Evolutionary conservation across 2,113 vertebrate genomes (phyloP).

Genomic region (Pluvianellus socialis): DNA sequence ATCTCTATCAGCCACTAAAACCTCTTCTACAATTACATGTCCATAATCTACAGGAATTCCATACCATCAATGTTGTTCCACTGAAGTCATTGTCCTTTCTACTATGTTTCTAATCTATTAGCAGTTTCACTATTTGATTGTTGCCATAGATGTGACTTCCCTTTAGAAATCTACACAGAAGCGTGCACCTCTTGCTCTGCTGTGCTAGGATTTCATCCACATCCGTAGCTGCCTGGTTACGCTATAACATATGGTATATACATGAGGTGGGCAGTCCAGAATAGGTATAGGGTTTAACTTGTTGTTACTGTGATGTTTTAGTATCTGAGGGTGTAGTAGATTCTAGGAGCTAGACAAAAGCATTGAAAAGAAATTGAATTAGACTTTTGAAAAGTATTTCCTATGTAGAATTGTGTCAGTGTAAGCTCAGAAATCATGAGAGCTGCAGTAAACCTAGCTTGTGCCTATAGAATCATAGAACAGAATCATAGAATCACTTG

Average conservation of each 20-base stretch:
- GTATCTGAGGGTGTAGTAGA: background rate
- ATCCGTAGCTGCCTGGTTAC: background rate
- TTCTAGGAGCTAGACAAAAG: background rate
- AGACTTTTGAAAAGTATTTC: background rate
- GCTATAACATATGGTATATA: background rate
- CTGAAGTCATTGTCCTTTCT: background rate
- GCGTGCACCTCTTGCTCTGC: background rate
- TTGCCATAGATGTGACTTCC: background rate
- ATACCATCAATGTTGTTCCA: background rate
- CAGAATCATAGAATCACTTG: too few relatives aligned
- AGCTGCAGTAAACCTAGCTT: background rate
- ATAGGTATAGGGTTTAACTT: background rate
- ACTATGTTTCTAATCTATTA: background rate
- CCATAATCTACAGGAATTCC: background rate
- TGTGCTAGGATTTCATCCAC: background rate
- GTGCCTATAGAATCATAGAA: background rate
- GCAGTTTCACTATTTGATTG: background rate
- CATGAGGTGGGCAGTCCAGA: background rate
- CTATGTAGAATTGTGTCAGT: background rate
- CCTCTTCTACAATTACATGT: background rate
- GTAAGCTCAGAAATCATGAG: background rate
- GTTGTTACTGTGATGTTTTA: background rate
- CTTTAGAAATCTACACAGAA: background rate
- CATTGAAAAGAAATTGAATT: background rate
- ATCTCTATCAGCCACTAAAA: slow-evolving; percentile 34